Percentiles rank a stretch among this genome's conserved stretches.
Evolutionary conservation across 2,797 vertebrate genomes (phyloP).

Genomic region (Picus viridis): DNA sequence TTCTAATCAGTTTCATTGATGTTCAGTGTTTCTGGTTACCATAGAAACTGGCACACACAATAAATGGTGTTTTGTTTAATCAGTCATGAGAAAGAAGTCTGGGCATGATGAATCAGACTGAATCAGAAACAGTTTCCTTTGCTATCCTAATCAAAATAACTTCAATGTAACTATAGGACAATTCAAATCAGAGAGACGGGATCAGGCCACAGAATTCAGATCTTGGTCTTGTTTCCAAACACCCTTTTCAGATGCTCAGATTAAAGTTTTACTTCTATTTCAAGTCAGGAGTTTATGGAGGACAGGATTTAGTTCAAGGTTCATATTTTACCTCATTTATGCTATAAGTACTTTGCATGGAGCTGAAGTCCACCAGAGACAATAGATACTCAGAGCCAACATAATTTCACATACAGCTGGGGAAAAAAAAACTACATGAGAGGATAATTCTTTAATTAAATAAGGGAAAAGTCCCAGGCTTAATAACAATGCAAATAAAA

Average conservation of each 20-base stretch:
- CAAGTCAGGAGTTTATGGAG: constrained; percentile 1
- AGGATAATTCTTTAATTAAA: neutral
- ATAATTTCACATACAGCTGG: neutral
- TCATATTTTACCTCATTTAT: neutral
- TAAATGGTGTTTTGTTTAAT: constrained; percentile 64
- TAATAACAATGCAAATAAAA: neutral
- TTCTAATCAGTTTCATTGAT: constrained; percentile 65
- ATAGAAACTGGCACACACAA: constrained; percentile 28
- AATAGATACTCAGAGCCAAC: neutral
- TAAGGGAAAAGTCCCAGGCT: neutral
- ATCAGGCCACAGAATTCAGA: neutral
- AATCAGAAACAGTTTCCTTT: constrained; percentile 58
- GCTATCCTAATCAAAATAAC: constrained; percentile 36
- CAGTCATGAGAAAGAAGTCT: constrained; percentile 53
- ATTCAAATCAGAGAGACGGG: constrained; percentile 1
- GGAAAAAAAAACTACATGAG: neutral
- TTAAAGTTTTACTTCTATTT: constrained; percentile 31
- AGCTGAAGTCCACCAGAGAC: neutral
- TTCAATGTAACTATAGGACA: constrained; percentile 31
- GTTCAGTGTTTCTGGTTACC: constrained; percentile 16
- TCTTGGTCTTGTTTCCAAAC: neutral
- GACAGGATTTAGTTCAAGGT: neutral
- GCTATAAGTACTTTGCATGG: neutral
- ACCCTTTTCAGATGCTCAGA: neutral
- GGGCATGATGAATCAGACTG: constrained; percentile 53